These are phyloP conservation scores for Epinephelus awoara DNA, from an alignment of 2,797 vertebrate genomes.

Conservation along the genomic window DNA sequence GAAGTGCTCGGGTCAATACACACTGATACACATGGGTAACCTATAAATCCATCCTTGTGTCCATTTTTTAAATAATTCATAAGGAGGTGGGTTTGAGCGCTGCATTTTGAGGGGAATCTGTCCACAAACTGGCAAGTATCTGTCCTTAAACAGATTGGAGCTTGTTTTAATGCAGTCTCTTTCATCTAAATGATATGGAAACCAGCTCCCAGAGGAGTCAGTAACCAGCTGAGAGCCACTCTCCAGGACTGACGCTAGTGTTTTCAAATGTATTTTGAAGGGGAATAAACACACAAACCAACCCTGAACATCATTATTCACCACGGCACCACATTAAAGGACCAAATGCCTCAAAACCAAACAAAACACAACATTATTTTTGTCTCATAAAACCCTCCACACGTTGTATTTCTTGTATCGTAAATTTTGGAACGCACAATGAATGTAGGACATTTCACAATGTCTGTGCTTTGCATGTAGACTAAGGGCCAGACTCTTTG, in stretches of 20 bases:
- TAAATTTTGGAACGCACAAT: slow-evolving; percentile 37
- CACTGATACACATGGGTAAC: slow-evolving; percentile 55
- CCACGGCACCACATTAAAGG: slow-evolving; percentile 30
- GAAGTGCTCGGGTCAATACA: slow-evolving; percentile 65
- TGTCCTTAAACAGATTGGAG: slow-evolving; percentile 53
- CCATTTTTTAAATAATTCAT: slow-evolving; percentile 63
- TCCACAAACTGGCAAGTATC: slow-evolving; percentile 37
- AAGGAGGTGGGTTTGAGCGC: slow-evolving; percentile 24
- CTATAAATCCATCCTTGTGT: slow-evolving; percentile 57
- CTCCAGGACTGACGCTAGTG: slow-evolving; percentile 23
- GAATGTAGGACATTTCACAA: slow-evolving; percentile 30
- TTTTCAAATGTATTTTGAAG: slow-evolving; percentile 41
- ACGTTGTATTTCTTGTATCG: slow-evolving; percentile 3
- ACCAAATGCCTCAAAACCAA: slow-evolving; percentile 26
- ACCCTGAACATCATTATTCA: slow-evolving; percentile 25
- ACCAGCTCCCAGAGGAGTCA: slow-evolving; percentile 58
- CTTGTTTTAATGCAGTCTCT: slow-evolving; percentile 60
- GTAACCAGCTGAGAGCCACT: slow-evolving; percentile 43
- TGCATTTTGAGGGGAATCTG: slow-evolving; percentile 37
- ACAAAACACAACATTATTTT: slow-evolving; percentile 4
- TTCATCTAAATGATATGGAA: slow-evolving; percentile 67
- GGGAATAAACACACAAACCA: slow-evolving; percentile 48
- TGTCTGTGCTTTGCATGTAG: slow-evolving; percentile 29
- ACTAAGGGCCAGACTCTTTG: slow-evolving; percentile 64
- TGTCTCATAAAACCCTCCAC: slow-evolving; percentile 6